Percentiles rank a stretch among this genome's conserved stretches.
Evolutionary conservation across 2,113 vertebrate genomes (phyloP).

Genomic region (Phainopepla nitens): DNA sequence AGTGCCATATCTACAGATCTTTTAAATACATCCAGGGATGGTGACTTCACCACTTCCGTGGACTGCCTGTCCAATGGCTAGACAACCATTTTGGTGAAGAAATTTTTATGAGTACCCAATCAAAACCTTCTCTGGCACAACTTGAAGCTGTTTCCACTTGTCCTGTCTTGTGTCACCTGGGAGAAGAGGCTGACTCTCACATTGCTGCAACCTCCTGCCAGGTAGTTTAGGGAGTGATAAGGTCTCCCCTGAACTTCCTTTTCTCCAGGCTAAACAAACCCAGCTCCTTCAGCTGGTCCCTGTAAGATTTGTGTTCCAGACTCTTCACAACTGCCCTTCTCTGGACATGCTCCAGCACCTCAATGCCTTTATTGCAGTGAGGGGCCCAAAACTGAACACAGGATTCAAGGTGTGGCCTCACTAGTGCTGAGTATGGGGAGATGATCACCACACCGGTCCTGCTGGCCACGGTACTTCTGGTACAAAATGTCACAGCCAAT

Average conservation of each 20-base stretch:
- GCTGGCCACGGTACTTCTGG: neutral
- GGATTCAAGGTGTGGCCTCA: neutral
- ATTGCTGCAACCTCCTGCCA: neutral
- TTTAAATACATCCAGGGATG: neutral
- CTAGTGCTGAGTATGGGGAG: neutral
- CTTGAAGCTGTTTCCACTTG: neutral
- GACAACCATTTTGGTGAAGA: neutral
- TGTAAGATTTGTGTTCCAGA: neutral
- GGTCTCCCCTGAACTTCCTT: neutral
- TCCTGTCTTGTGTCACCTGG: neutral
- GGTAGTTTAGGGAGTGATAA: neutral
- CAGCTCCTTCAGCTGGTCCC: neutral
- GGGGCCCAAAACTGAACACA: neutral
- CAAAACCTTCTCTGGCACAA: neutral
- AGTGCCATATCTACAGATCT: neutral
- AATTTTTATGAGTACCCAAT: neutral
- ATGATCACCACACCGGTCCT: neutral
- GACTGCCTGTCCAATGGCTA: neutral
- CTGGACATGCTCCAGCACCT: neutral
- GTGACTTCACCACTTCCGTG: neutral
- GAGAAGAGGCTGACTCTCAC: neutral
- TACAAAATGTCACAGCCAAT: neutral
- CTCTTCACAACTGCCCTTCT: neutral
- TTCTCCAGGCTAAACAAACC: neutral
- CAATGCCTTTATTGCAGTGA: neutral